Percentiles rank a stretch among this genome's conserved stretches.
These are phyloP conservation scores for Capreolus pygargus DNA, from an alignment of 2,113 vertebrate genomes.

Conservation along the genomic window DNA sequence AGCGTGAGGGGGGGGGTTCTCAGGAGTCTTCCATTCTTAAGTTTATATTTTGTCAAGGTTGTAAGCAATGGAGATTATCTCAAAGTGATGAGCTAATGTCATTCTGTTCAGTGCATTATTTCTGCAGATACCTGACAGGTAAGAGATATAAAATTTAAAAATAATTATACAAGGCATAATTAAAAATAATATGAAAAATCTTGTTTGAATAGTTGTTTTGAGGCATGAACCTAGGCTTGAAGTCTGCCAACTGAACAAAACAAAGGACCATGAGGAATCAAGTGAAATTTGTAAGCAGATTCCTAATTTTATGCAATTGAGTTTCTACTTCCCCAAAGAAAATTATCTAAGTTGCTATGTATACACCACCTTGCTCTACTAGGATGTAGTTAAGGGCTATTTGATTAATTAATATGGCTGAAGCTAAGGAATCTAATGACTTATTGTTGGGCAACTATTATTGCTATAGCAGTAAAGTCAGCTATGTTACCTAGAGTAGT, in stretches of 20 bases:
- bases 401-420: background rate
- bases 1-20: background rate
- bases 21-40: background rate
- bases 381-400: background rate
- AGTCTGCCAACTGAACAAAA: background rate
- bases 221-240: background rate
- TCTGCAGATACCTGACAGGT: background rate
- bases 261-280: background rate
- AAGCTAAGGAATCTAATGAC: background rate
- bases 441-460: background rate
- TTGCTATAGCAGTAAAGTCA: background rate
- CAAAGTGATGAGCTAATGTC: background rate
- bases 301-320: background rate
- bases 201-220: background rate
- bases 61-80: background rate
- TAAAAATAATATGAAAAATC: background rate
- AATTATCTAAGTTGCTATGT: background rate
- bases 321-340: background rate
- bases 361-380: background rate
- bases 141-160: background rate
- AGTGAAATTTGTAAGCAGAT: background rate
- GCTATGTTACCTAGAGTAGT: background rate
- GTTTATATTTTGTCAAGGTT: background rate
- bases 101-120: background rate
- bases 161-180: background rate